A percentile compares a stretch with the other conserved stretches of the same genome.
Evolutionary conservation across 2,113 vertebrate species (phyloP).

Genomic region (Misgurnus anguillicaudatus): DNA sequence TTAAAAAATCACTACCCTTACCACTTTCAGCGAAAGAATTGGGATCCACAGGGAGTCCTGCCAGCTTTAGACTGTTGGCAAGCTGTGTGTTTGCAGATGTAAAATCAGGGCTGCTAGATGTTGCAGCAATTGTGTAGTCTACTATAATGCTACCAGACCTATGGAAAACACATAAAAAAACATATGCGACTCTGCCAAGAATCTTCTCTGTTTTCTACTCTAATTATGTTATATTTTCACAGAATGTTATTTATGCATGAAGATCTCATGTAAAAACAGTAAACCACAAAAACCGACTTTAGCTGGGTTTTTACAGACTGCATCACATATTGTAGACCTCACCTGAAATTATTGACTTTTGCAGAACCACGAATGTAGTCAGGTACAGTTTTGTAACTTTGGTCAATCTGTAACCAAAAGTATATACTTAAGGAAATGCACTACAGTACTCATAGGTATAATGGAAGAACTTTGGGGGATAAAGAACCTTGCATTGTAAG

Average conservation of each 20-base stretch:
- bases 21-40: constrained; percentile 27
- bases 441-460: no score
- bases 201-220: no score
- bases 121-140: constrained; percentile 53
- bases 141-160: constrained; percentile 66
- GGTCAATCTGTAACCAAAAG: constrained; percentile 26
- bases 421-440: no score
- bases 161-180: constrained; percentile 14
- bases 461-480: no score
- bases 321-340: background rate
- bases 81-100: constrained; percentile 23
- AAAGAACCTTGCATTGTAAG: no score
- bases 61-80: fast-evolving
- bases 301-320: no score
- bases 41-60: background rate
- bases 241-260: no score
- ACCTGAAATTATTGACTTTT: constrained; percentile 33
- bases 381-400: background rate
- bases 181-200: background rate
- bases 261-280: no score
- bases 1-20: constrained; percentile 3
- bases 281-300: no score
- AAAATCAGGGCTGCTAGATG: background rate
- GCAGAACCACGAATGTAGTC: background rate
- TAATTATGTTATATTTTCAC: no score